A percentile compares a stretch with the other conserved stretches of the same genome.
These are phyloP conservation scores for Myripristis murdjan DNA, from an alignment of 2,797 vertebrate species.

Conservation along the genomic window DNA sequence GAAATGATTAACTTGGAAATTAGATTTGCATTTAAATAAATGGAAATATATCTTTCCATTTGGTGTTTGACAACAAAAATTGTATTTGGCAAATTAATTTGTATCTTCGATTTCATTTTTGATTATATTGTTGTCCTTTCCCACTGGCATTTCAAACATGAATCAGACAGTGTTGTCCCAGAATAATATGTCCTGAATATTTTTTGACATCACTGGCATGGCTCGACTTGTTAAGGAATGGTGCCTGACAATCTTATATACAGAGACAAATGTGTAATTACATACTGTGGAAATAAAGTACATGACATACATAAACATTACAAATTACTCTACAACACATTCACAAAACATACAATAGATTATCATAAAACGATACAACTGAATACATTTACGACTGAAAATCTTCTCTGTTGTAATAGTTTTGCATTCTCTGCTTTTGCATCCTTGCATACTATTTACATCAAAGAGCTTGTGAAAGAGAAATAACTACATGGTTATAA, in stretches of 20 bases:
- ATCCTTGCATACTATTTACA: constrained; percentile 6
- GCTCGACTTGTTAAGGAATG: neutral
- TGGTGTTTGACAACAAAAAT: no score
- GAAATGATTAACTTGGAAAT: no score
- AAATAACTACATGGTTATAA: constrained; percentile 29
- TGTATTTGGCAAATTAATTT: no score
- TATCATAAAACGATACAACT: neutral
- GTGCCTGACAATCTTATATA: neutral
- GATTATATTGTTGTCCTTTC: constrained; percentile 7
- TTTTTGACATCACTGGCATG: neutral
- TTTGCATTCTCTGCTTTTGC: constrained; percentile 12
- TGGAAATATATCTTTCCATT: no score
- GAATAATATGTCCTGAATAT: no score
- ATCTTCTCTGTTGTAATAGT: constrained; percentile 14
- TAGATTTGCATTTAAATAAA: no score
- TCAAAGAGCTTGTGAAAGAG: constrained; percentile 39
- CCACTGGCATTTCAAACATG: constrained; percentile 8
- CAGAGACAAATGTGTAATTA: neutral
- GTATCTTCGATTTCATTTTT: constrained; percentile 20
- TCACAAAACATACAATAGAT: constrained; percentile 13
- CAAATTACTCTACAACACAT: constrained; percentile 6
- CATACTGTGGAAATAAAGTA: neutral
- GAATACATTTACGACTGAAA: constrained; percentile 4
- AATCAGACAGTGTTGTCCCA: neutral
- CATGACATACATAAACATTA: neutral